Conservation (phyloP, 1,140 invertebrate genomes). For the Paralvinella palmiformis region DNA sequence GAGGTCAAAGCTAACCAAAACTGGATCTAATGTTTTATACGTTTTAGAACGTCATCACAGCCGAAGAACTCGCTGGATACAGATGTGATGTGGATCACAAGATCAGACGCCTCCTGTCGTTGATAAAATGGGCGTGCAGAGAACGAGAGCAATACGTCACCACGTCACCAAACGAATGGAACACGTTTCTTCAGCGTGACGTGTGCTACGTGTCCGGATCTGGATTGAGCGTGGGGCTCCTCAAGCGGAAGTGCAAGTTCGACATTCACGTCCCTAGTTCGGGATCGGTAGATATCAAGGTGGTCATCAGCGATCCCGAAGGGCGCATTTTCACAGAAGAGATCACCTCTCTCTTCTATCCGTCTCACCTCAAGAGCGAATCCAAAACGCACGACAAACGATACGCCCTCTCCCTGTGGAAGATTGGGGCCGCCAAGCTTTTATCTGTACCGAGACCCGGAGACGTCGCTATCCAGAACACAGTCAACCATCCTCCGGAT, state of each 20-base stretch:
- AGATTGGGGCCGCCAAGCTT: too few species aligned
- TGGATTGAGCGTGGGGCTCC: slow-evolving; percentile 34
- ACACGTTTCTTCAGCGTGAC: slow-evolving; percentile 15
- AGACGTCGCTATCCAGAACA: too few species aligned
- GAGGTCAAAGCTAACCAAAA: too few species aligned
- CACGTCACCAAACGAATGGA: slow-evolving; percentile 24
- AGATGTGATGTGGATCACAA: slow-evolving; percentile 28
- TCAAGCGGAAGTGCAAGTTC: slow-evolving; percentile 36
- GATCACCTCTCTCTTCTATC: neutral
- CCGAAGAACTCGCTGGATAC: slow-evolving; percentile 40
- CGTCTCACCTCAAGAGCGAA: too few species aligned
- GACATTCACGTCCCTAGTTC: neutral
- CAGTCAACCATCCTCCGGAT: slow-evolving; percentile 27
- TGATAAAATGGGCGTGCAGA: slow-evolving; percentile 31
- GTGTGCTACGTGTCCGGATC: slow-evolving; percentile 28
- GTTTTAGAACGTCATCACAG: slow-evolving; percentile 30
- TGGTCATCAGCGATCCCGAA: neutral
- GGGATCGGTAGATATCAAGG: neutral
- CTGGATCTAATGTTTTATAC: neutral
- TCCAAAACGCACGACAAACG: too few species aligned
- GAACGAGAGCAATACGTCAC: neutral
- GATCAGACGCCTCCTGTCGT: slow-evolving; percentile 32
- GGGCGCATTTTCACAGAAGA: neutral
- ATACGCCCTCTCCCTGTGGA: too few species aligned
- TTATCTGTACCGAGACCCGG: too few species aligned